Percentiles rank a stretch among this genome's conserved stretches.
These are phyloP conservation scores for Falco naumanni DNA, from an alignment of 2,797 vertebrate species.

Conservation along the genomic window DNA sequence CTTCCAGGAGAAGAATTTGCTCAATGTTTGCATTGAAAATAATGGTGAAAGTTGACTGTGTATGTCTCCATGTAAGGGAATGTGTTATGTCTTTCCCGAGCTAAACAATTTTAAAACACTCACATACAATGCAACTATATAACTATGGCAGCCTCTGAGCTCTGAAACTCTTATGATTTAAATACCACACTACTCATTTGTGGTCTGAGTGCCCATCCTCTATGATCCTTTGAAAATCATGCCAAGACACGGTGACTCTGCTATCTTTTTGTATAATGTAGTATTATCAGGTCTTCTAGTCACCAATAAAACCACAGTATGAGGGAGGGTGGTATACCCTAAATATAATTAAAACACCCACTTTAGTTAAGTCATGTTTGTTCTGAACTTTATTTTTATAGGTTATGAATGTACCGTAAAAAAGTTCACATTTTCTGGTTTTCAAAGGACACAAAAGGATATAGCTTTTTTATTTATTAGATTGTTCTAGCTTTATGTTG, in stretches of 20 bases:
- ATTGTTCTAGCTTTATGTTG: not conserved
- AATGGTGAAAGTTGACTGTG: not conserved
- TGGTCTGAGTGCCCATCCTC: not conserved
- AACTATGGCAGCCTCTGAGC: not conserved
- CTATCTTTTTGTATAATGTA: not conserved
- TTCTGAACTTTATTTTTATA: not conserved
- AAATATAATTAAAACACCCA: not conserved
- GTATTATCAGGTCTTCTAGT: not conserved
- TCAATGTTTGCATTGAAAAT: not conserved
- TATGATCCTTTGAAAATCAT: not conserved
- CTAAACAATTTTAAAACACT: not conserved
- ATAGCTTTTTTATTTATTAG: not conserved
- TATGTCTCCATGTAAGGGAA: not conserved
- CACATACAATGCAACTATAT: not conserved
- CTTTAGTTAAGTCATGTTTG: not conserved
- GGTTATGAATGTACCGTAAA: not conserved
- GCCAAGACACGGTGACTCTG: not conserved
- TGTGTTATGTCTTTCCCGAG: not conserved
- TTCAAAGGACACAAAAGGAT: not conserved
- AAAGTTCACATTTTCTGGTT: not conserved
- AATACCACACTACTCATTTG: not conserved
- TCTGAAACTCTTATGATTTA: not conserved
- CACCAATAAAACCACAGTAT: not conserved
- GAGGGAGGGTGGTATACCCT: not conserved
- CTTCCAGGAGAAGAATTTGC: not conserved